Evolutionary conservation across 2,113 vertebrate genomes (phyloP).

Genomic region (Puffinus mauretanicus): DNA sequence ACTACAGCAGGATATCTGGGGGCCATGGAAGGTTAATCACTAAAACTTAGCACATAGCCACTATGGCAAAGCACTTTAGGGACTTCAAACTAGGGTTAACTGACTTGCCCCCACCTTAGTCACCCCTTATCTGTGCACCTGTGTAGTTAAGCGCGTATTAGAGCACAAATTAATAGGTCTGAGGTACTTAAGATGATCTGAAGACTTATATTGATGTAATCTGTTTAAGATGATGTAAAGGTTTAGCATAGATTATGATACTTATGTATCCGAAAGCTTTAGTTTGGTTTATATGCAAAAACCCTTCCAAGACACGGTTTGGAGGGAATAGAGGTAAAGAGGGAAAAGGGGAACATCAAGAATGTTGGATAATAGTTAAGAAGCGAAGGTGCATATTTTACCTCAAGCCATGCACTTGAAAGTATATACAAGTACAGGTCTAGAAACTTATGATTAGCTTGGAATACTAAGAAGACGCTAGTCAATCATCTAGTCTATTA

Average conservation of each 20-base stretch:
- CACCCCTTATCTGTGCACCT: not conserved
- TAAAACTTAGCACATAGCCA: not conserved
- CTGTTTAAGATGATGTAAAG: slow-evolving; percentile 44
- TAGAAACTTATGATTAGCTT: not conserved
- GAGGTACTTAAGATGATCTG: slow-evolving; percentile 29
- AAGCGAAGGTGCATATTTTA: not conserved
- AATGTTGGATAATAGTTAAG: not conserved
- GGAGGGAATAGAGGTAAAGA: not conserved
- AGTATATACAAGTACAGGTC: not conserved
- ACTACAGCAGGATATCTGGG: not conserved
- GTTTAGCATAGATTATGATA: slow-evolving; percentile 43
- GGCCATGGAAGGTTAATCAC: not conserved
- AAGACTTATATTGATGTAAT: slow-evolving; percentile 31
- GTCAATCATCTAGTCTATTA: not conserved
- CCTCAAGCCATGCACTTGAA: not conserved
- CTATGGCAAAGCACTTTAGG: not conserved
- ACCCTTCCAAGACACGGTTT: not conserved
- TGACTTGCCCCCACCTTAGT: not conserved
- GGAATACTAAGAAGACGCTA: not conserved
- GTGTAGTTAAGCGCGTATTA: slow-evolving; percentile 3
- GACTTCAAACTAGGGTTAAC: not conserved
- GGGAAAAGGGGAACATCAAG: not conserved
- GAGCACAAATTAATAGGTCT: slow-evolving; percentile 32
- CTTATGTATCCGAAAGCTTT: not conserved
- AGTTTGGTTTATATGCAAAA: slow-evolving; percentile 26